Evolutionary conservation across 2,888 invertebrate species (phyloP).

Genomic region (Seira sanloemensis): DNA sequence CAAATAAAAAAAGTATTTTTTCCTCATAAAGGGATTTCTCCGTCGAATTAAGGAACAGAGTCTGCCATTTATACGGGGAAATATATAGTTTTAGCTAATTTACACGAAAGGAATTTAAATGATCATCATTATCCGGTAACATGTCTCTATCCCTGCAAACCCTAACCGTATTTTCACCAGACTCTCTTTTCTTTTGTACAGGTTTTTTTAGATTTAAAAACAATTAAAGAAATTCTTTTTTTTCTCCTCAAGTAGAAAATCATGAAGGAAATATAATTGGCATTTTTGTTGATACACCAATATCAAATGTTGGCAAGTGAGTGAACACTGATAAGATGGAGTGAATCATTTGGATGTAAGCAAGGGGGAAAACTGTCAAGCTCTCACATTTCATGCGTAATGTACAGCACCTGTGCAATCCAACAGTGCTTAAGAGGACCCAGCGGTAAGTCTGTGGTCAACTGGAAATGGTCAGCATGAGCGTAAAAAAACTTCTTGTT

Average conservation of each 20-base stretch:
- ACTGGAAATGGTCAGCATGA: conserved; percentile 49
- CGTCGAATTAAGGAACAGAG: conserved; percentile 39
- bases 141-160: conserved; percentile 13
- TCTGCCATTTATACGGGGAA: not conserved
- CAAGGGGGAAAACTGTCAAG: conserved; percentile 13
- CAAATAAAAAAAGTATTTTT: conserved; percentile 14
- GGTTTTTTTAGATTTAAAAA: not conserved
- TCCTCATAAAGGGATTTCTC: conserved; percentile 15
- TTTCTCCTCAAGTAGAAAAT: not conserved
- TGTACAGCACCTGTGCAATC: conserved; percentile 11
- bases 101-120: conserved; percentile 13
- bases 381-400: conserved; percentile 16
- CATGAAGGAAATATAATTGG: conserved; percentile 12
- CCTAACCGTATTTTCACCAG: not conserved
- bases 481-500: conserved; percentile 17
- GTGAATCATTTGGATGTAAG: not conserved
- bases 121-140: not conserved
- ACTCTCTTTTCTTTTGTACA: not conserved
- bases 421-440: too few species aligned
- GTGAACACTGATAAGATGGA: not conserved
- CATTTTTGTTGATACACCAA: not conserved
- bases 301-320: too few species aligned
- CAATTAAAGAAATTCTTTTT: conserved; percentile 10
- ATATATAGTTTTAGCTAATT: not conserved
- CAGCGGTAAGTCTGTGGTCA: conserved; percentile 32